These are phyloP conservation scores for Anorthoa munda DNA, from an alignment of 2,888 invertebrate genomes.

Conservation along the genomic window DNA sequence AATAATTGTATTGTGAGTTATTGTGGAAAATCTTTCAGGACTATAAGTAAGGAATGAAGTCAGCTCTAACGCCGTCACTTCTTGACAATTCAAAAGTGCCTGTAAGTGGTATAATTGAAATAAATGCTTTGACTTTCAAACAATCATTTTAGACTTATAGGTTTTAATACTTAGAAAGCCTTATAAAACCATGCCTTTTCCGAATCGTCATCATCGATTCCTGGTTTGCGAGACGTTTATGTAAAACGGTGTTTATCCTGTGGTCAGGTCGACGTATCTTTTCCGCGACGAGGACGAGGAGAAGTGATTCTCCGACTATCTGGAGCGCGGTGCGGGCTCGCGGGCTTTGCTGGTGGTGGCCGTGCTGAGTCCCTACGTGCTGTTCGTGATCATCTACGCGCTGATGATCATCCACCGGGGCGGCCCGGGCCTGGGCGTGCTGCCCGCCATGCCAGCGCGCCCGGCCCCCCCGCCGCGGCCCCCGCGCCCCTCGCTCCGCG, in stretches of 20 bases:
- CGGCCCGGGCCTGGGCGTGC: neutral
- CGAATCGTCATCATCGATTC: constrained; percentile 58
- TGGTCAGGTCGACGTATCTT: constrained; percentile 95
- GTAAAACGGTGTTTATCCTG: constrained; percentile 38
- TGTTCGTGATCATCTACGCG: constrained; percentile 81
- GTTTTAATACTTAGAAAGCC: constrained; percentile 57
- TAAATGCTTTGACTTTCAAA: constrained; percentile 60
- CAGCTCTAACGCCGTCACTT: constrained; percentile 57
- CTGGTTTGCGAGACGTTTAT: constrained; percentile 25
- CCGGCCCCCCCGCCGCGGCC: constrained; percentile 74
- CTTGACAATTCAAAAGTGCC: constrained; percentile 59
- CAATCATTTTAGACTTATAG: constrained; percentile 58
- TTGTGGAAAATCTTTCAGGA: constrained; percentile 58
- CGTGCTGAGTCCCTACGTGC: constrained; percentile 83
- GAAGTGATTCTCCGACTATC: constrained; percentile 88
- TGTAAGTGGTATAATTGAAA: constrained; percentile 58
- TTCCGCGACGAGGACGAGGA: constrained; percentile 95
- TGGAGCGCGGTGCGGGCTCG: constrained; percentile 88
- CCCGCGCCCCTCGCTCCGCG: neutral
- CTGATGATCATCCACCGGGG: constrained; percentile 73
- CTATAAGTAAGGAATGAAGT: constrained; percentile 56
- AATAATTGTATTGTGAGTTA: constrained; percentile 58
- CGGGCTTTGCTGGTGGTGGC: constrained; percentile 79
- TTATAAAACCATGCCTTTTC: constrained; percentile 58
- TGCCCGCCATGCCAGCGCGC: constrained; percentile 62